Base-by-base conservation (phyloP, 2,797 vertebrate species). In the Hydrolagus colliei region DNA sequence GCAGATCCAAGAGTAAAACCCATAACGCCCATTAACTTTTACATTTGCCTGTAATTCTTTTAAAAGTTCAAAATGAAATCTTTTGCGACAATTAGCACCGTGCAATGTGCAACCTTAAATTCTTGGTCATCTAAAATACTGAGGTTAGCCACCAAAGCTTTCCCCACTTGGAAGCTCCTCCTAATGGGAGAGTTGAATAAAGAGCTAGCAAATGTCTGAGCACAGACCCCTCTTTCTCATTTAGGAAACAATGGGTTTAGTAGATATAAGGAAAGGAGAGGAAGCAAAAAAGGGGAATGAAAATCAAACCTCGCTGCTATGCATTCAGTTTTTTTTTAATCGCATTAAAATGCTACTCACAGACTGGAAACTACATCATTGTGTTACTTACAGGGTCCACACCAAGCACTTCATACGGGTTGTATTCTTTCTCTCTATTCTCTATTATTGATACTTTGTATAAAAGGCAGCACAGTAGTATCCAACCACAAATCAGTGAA, bases 381-480 rank as follows among this genome's bases (percentile, higher is more conserved):
- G 52, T 32, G 65, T 27, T 91, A 93, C 95, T 97, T 95, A 99
- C 98, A 88, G 95, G 95, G 91, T 98, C 97, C 91, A 99, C 92
- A 91, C 93, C 94, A 90, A 99, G 95, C 87, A 99, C 96, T 93
- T 99, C 97, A 86, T 98, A 98, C 22, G 98, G 98, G 91, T 99
- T 99, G 90, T 99, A 99, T 89, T 99, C 98, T 92, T 99, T 96
- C 93, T 99, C 99, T 88, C 99, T 97, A 90, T 97, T 90, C 91
- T 99, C 97, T 86, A 98, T 95, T 93, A 98, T 98, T 88, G 97
- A 99, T 93, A 99, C 97, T 91, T 99, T 99, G 92, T 99, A 99
- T 27, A 95, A 95, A 91, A 99, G 95, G 89, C 98, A 95, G 91
- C 99, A 90, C 92, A 99, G 98, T 87, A 99, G 93, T 71, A 93